phyloP scores from a whole-genome alignment of 2,888 invertebrate species.

The Psylliodes chrysocephalus region DNA sequence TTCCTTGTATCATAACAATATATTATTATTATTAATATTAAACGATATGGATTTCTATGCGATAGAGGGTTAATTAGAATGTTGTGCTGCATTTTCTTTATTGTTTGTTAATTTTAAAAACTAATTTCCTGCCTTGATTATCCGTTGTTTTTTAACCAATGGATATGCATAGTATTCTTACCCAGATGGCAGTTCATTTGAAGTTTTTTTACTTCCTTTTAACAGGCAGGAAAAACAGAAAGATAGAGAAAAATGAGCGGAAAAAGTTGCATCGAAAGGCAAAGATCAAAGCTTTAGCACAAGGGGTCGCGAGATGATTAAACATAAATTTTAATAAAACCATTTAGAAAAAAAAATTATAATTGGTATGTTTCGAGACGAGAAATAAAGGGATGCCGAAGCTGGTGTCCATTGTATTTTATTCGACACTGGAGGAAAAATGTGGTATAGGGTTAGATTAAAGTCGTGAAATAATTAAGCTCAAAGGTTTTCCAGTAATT shows the following conservation, averaged over 20 bases:
- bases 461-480: conserved; percentile 53
- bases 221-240: conserved; percentile 1
- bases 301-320: conserved; percentile 28
- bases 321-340: conserved; percentile 35
- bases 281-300: conserved; percentile 31
- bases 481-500: conserved; percentile 63
- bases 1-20: too few relatives aligned
- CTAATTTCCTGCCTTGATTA: background rate
- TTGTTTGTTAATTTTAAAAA: too few relatives aligned
- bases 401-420: conserved; percentile 32
- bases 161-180: background rate
- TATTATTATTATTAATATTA: too few relatives aligned
- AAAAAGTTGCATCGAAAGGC: conserved; percentile 21
- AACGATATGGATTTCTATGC: too few relatives aligned
- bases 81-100: too few relatives aligned
- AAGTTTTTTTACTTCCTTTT: conserved; percentile 6
- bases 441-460: conserved; percentile 50
- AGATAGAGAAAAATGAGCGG: conserved; percentile 21
- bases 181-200: background rate
- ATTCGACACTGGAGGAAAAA: conserved; percentile 31
- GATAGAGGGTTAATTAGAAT: too few relatives aligned
- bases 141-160: background rate
- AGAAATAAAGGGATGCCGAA: conserved; percentile 27
- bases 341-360: conserved; percentile 32
- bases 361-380: conserved; percentile 32